Base-by-base conservation (phyloP, 1,140 invertebrate species). In the Mizuhopecten yessoensis region DNA sequence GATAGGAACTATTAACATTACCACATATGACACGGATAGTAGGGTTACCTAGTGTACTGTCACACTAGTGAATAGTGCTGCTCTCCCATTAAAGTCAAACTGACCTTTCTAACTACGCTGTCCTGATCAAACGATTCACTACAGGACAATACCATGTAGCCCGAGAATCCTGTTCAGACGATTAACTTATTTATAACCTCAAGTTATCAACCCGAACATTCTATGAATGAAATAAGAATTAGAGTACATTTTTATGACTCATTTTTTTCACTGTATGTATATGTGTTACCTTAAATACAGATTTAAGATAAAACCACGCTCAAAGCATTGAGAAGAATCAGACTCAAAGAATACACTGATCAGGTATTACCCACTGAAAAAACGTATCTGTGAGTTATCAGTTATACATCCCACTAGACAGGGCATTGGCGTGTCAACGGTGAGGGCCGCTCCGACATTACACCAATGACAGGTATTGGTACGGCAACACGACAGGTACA, bases 171-270 rank as follows among this genome's bases (percentile, higher is more conserved):
- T 75, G 57, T 75, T 75, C 57, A 75, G 23, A 75, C n/a, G 23
- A 75, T 75, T n/a, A 17, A 75, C 57, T 39, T 75, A 75, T 75
- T 75, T 75, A 75, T 75, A 75, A 75, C 57, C 57, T 75, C 3
- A 29, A 75, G 57, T 75, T 29, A 75, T 29, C 57, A 75, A 75
- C 23, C 57, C 57, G 5, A 75, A n/a, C n/a, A 75, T 75, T 75
- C 57, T 75, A 75, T 75, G 57, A 75, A 75, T 75, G 57, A 75
- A 75, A 75, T 17, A n/a, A n/a, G 57, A 75, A 75, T 75, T 75
- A 75, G 57, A 75, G 57, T 75, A 75, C 57, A 75, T 75, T 75
- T 75, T 75, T 75, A 75, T 75, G 23, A 75, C 57, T 75, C 5
- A 1, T 75, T 75, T 75, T 45, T 75, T 75, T 29, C n/a, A 29